These are phyloP conservation scores for Haemorhous mexicanus DNA, from an alignment of 2,113 vertebrate genomes.

Conservation along the genomic window DNA sequence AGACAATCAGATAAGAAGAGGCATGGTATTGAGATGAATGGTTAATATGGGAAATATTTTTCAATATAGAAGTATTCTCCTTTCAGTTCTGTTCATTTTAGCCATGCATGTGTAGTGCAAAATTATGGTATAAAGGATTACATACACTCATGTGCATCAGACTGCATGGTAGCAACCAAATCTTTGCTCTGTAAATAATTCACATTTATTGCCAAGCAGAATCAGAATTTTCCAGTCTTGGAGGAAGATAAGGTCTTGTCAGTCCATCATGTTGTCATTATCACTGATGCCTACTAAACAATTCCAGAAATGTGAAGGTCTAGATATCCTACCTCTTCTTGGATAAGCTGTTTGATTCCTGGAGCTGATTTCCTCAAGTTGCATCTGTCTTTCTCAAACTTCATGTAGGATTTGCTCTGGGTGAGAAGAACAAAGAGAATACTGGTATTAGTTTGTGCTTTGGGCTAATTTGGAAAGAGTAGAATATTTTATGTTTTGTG, in stretches of 20 bases:
- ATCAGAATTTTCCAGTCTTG: slow-evolving; percentile 43
- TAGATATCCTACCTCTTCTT: slow-evolving; percentile 32
- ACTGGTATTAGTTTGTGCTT: slow-evolving; percentile 11
- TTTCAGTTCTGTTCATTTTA: slow-evolving; percentile 36
- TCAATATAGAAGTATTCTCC: slow-evolving; percentile 45
- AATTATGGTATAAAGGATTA: slow-evolving; percentile 12
- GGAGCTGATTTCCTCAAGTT: slow-evolving; percentile 35
- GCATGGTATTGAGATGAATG: slow-evolving; percentile 20
- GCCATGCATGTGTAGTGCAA: not conserved
- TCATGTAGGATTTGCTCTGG: slow-evolving; percentile 39
- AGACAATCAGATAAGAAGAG: slow-evolving; percentile 20
- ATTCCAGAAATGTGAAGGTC: slow-evolving; percentile 30
- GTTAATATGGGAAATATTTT: slow-evolving; percentile 60
- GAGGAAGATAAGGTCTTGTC: slow-evolving; percentile 52
- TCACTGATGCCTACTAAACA: slow-evolving; percentile 36
- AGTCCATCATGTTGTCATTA: slow-evolving; percentile 44
- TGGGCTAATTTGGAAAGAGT: not conserved
- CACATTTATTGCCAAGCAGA: slow-evolving; percentile 12
- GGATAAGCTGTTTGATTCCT: slow-evolving; percentile 53
- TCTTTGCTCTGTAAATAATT: slow-evolving; percentile 56
- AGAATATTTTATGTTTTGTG: slow-evolving; percentile 10
- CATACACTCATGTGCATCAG: not conserved
- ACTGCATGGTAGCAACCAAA: slow-evolving; percentile 14
- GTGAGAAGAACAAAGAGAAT: slow-evolving; percentile 59
- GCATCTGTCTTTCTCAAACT: slow-evolving; percentile 35